A percentile compares a stretch with the other conserved stretches of the same genome.
These are phyloP conservation scores for Cheilosia soror DNA, from an alignment of 2,888 invertebrate species.

Conservation along the genomic window DNA sequence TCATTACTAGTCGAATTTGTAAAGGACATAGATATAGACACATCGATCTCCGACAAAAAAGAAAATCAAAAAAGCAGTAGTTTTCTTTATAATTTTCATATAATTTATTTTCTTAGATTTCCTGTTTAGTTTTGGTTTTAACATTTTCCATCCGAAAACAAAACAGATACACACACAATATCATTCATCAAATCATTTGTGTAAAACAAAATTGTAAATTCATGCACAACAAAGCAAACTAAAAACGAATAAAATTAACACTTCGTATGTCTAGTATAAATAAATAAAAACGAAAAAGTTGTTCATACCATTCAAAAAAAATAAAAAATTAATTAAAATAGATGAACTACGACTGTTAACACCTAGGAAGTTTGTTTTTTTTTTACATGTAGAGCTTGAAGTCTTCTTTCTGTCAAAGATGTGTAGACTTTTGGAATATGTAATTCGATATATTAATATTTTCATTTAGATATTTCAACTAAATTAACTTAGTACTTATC, in stretches of 20 bases:
- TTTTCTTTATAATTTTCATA: constrained; percentile 51
- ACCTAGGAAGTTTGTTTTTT: constrained; percentile 48
- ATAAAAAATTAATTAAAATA: constrained; percentile 10
- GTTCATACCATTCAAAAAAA: background rate
- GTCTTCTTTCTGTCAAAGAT: constrained; percentile 33
- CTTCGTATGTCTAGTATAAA: constrained; percentile 29
- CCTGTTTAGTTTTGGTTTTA: constrained; percentile 64
- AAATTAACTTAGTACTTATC: constrained; percentile 53
- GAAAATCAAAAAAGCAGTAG: constrained; percentile 1
- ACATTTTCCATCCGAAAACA: constrained; percentile 63
- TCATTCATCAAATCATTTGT: constrained; percentile 29
- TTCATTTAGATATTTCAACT: constrained; percentile 42
- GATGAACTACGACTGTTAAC: constrained; percentile 35
- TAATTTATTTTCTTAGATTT: constrained; percentile 69
- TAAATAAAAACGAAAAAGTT: constrained; percentile 12
- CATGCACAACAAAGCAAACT: constrained; percentile 27
- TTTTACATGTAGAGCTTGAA: constrained; percentile 53
- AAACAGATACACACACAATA: constrained; percentile 39
- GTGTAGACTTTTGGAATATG: constrained; percentile 68
- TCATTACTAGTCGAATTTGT: no score
- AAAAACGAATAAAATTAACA: constrained; percentile 36
- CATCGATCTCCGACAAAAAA: constrained; percentile 3
- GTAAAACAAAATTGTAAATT: constrained; percentile 10
- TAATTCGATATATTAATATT: constrained; percentile 68
- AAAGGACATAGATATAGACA: no score